Conservation (phyloP, 2,113 vertebrate species). For the Archocentrus centrarchus region DNA sequence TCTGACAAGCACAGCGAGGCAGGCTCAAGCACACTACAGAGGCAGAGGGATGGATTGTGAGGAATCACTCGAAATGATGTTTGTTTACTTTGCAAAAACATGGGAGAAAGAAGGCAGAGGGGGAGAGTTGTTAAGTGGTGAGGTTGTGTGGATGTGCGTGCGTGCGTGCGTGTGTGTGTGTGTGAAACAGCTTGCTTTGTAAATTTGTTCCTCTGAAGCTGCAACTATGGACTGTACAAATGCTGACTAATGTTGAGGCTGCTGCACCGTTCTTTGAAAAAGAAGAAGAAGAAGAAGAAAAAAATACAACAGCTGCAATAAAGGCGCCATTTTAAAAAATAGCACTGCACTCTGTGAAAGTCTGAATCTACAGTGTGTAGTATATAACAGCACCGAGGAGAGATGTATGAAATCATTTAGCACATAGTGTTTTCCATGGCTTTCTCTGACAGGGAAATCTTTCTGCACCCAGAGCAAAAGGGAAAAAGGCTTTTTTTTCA, state of each 20-base stretch:
- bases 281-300: background rate
- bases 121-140: conserved; percentile 66
- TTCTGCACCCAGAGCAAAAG: conserved; percentile 43
- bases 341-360: conserved; percentile 26
- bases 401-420: conserved; percentile 73
- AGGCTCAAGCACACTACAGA: conserved; percentile 86
- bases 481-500: conserved; percentile 3
- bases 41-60: conserved; percentile 89
- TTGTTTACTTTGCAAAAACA: conserved; percentile 94
- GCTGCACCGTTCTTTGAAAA: conserved; percentile 58
- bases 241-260: conserved; percentile 73
- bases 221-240: conserved; percentile 66
- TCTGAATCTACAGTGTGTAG: conserved; percentile 25
- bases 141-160: background rate
- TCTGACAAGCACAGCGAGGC: conserved; percentile 93
- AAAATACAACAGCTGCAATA: conserved; percentile 50
- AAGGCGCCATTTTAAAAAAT: conserved; percentile 33
- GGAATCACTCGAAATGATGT: conserved; percentile 97
- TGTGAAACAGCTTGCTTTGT: conserved; percentile 63
- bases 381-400: conserved; percentile 41
- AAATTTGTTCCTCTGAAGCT: conserved; percentile 64
- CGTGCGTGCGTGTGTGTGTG: background rate
- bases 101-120: conserved; percentile 50
- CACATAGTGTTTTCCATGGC: conserved; percentile 33
- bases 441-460: conserved; percentile 66